Percentiles rank a stretch among this genome's conserved stretches.
phyloP scores from a whole-genome alignment of 2,888 invertebrate species.

The Auanema freiburgensis region DNA sequence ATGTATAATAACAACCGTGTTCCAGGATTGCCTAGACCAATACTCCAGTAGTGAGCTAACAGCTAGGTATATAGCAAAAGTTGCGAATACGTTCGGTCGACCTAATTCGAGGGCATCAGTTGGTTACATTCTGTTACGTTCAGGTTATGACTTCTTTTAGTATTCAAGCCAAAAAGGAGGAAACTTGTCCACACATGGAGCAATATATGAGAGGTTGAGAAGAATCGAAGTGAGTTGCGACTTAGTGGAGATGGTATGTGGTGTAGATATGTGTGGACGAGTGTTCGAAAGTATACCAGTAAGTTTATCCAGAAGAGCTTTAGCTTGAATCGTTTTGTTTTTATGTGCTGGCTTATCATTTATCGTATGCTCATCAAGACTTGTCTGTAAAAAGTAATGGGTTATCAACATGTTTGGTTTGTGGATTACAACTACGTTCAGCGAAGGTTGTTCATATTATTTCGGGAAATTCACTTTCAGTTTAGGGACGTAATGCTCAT shows the following conservation, averaged over 20 bases:
- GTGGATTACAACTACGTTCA: constrained; percentile 33
- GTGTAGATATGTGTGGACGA: constrained; percentile 9
- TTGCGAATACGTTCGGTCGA: too few species aligned
- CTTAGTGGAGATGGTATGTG: constrained; percentile 3
- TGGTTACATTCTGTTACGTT: too few species aligned
- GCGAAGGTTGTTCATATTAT: constrained; percentile 28
- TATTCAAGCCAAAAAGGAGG: too few species aligned
- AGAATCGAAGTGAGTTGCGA: not conserved
- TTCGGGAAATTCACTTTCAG: constrained; percentile 26
- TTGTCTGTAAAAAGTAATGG: constrained; percentile 15
- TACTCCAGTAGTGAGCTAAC: too few species aligned
- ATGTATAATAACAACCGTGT: too few species aligned
- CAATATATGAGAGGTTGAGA: not conserved
- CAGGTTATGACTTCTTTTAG: too few species aligned
- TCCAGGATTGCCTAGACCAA: too few species aligned
- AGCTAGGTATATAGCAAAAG: too few species aligned
- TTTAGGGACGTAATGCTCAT: constrained; percentile 19
- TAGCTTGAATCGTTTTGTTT: constrained; percentile 5
- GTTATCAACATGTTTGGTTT: constrained; percentile 33
- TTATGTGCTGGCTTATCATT: constrained; percentile 41
- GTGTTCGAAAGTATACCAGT: not conserved
- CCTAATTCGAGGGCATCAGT: too few species aligned
- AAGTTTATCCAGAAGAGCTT: not conserved
- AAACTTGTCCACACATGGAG: not conserved
- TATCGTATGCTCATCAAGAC: constrained; percentile 43